Conservation (phyloP, 2,888 invertebrate genomes). For the Ectropis crepuscularia region DNA sequence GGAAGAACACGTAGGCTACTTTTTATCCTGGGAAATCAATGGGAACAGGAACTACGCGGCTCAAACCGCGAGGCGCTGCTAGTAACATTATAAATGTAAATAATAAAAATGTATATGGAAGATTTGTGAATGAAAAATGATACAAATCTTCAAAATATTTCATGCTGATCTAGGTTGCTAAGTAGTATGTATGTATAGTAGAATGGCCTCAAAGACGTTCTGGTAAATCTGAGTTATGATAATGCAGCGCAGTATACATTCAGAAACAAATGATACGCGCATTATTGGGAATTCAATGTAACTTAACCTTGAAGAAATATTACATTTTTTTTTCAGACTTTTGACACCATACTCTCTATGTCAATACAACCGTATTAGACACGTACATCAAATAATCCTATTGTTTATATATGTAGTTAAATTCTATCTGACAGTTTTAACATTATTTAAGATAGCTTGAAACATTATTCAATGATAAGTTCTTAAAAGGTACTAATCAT, state of each 20-base stretch:
- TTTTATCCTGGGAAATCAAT: too few relatives aligned
- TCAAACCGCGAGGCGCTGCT: too few relatives aligned
- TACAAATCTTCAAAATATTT: neutral
- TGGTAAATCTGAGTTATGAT: conserved; percentile 1
- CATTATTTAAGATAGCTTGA: too few relatives aligned
- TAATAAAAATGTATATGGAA: too few relatives aligned
- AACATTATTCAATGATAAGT: too few relatives aligned
- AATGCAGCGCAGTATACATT: neutral
- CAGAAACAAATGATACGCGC: conserved; percentile 6
- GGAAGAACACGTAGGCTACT: too few relatives aligned
- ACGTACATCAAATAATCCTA: too few relatives aligned
- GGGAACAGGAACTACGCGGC: too few relatives aligned
- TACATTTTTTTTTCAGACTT: neutral
- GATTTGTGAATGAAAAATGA: neutral
- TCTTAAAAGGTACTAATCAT: too few relatives aligned
- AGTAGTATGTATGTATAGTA: neutral
- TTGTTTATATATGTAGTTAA: too few relatives aligned
- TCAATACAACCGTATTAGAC: too few relatives aligned
- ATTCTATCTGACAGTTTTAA: too few relatives aligned
- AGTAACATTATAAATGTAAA: neutral
- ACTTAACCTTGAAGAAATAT: conserved; percentile 7
- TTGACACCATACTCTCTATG: neutral
- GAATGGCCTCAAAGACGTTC: conserved; percentile 5
- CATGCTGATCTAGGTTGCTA: neutral
- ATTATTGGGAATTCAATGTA: conserved; percentile 12